Percentiles rank a stretch among this genome's conserved stretches.
phyloP scores from a whole-genome alignment of 2,888 invertebrate genomes.

The Odontocerum albicorne region DNA sequence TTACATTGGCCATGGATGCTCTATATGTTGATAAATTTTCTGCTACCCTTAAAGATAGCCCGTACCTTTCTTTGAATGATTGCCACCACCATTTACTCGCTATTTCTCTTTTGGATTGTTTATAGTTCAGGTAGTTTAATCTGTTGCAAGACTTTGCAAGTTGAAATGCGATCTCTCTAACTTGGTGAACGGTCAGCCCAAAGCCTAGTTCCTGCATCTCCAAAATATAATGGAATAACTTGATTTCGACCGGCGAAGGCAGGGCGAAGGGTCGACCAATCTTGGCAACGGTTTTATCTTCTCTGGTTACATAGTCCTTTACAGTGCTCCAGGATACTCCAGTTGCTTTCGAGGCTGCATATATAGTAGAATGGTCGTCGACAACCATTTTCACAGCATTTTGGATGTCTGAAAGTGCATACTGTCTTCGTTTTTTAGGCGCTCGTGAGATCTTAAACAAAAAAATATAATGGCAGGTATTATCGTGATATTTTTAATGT shows the following conservation, averaged over 20 bases:
- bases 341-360: conserved; percentile 11
- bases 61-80: conserved; percentile 18
- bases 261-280: conserved; percentile 8
- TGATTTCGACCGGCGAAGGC: not conserved
- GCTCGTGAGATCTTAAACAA: not conserved
- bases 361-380: not conserved
- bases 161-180: conserved; percentile 22
- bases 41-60: conserved; percentile 30
- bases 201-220: conserved; percentile 4
- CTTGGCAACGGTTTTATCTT: conserved; percentile 2
- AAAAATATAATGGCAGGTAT: not conserved
- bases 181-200: conserved; percentile 23
- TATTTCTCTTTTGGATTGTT: conserved; percentile 24
- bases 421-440: conserved; percentile 2
- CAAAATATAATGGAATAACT: conserved; percentile 18
- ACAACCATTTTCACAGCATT: not conserved
- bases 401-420: conserved; percentile 3
- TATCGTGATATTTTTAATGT: conserved; percentile 3
- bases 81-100: conserved; percentile 31
- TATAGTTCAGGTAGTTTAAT: conserved; percentile 23
- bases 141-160: conserved; percentile 22
- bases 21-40: conserved; percentile 27
- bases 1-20: conserved; percentile 27
- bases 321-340: conserved; percentile 14
- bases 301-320: conserved; percentile 7